Percentiles rank a stretch among this genome's conserved stretches.
These are phyloP conservation scores for Phytoseiulus persimilis DNA, from an alignment of 2,888 invertebrate species.

Conservation along the genomic window DNA sequence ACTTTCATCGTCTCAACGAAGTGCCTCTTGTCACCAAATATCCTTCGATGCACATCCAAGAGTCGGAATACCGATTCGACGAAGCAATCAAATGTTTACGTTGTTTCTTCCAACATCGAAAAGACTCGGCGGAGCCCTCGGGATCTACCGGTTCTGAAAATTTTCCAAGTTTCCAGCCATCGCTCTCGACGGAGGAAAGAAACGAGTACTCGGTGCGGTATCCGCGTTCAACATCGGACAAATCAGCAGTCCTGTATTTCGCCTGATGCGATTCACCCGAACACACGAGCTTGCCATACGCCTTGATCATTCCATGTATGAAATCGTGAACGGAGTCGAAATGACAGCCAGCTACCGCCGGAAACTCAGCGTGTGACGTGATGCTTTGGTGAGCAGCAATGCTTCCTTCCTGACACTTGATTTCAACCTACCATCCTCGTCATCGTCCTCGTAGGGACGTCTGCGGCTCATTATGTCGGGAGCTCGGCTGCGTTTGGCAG, in stretches of 20 bases:
- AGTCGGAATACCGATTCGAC: too few species aligned
- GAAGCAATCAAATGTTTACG: too few species aligned
- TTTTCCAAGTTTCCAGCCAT: neutral
- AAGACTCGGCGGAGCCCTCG: neutral
- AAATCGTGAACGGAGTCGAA: neutral
- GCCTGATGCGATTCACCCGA: too few species aligned
- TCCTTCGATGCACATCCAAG: too few species aligned
- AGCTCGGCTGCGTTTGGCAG: neutral
- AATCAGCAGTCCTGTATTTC: too few species aligned
- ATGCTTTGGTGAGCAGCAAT: neutral
- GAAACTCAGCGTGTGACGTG: neutral
- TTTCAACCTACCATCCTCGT: conserved; percentile 39
- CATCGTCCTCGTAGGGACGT: conserved; percentile 41
- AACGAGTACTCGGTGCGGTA: too few species aligned
- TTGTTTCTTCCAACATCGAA: too few species aligned
- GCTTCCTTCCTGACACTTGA: neutral
- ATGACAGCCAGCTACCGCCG: neutral
- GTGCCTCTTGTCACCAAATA: too few species aligned
- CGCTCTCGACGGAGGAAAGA: too few species aligned
- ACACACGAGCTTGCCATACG: too few species aligned
- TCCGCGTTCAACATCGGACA: too few species aligned
- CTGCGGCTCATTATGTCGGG: conserved; percentile 40
- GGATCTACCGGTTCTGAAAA: neutral
- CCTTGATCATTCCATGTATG: neutral
- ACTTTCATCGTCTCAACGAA: too few species aligned